Conservation (phyloP, 2,797 vertebrate genomes). For the Antennarius maculatus region DNA sequence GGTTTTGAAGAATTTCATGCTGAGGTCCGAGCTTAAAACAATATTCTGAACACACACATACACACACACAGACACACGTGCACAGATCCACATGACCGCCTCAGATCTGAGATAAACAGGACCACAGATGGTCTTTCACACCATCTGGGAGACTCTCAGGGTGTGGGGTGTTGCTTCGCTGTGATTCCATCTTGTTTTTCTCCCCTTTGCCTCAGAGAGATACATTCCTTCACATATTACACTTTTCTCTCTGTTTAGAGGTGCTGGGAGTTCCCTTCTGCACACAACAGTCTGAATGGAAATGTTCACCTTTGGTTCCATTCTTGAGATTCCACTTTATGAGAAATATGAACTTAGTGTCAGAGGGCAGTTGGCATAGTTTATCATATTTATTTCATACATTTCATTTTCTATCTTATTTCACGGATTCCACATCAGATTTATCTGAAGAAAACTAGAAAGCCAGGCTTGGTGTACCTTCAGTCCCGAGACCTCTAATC, state of each 20-base stretch:
- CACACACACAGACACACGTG: constrained; percentile 26
- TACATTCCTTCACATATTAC: constrained; percentile 38
- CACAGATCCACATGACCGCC: constrained; percentile 53
- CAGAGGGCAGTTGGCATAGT: too few species aligned
- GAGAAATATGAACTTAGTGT: too few species aligned
- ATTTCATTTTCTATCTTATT: too few species aligned
- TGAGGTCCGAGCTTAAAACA: constrained; percentile 34
- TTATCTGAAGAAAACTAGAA: too few species aligned
- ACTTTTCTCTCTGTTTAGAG: neutral
- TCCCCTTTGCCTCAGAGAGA: constrained; percentile 28
- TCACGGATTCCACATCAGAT: too few species aligned
- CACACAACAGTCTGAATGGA: too few species aligned
- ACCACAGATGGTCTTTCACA: constrained; percentile 76
- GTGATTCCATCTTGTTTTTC: constrained; percentile 71
- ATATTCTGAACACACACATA: constrained; percentile 36
- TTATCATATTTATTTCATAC: too few species aligned
- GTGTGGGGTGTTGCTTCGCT: constrained; percentile 67
- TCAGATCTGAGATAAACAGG: constrained; percentile 64
- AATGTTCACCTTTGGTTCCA: too few species aligned
- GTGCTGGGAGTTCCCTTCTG: neutral
- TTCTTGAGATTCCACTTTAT: too few species aligned
- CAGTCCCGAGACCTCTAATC: too few species aligned
- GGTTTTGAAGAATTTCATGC: constrained; percentile 16
- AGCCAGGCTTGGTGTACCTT: too few species aligned
- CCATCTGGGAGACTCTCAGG: constrained; percentile 71